A percentile compares a stretch with the other conserved stretches of the same genome.
phyloP scores from a whole-genome alignment of 2,113 vertebrate species.

The Pampusana beccarii region DNA sequence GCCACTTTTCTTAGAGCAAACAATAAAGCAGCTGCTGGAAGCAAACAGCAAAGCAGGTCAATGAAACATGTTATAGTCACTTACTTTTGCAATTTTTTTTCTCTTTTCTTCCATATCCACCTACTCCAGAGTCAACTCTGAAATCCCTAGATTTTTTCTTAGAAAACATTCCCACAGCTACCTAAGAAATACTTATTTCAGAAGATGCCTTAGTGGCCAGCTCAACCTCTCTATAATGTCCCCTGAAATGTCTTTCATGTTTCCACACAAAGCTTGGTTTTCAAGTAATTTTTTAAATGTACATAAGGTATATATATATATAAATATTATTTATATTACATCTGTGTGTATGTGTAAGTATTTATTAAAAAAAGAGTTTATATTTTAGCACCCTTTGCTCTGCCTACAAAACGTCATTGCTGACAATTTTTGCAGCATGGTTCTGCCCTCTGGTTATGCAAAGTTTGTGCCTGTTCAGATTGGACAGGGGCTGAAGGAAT shows the following conservation, averaged over 20 bases:
- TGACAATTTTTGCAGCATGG: not conserved
- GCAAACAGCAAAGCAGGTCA: not conserved
- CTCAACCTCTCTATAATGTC: not conserved
- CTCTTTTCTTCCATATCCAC: not conserved
- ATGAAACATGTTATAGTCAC: not conserved
- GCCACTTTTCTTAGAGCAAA: not conserved
- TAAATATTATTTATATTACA: not conserved
- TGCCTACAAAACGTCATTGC: not conserved
- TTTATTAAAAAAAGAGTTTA: not conserved
- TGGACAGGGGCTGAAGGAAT: not conserved
- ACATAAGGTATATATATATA: not conserved
- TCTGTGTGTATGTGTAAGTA: not conserved
- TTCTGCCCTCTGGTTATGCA: not conserved
- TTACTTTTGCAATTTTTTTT: not conserved
- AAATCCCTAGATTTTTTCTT: not conserved
- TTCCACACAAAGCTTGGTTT: not conserved
- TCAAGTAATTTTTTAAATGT: not conserved
- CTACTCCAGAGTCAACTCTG: not conserved
- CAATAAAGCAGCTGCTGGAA: not conserved
- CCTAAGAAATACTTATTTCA: not conserved
- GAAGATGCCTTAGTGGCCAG: not conserved
- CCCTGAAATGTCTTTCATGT: not conserved
- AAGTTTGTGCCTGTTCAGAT: not conserved
- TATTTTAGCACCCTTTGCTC: not conserved
- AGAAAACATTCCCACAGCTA: not conserved